A percentile compares a stretch with the other conserved stretches of the same genome.
Conservation (phyloP, 1,140 invertebrate genomes). For the Penaeus vannamei region DNA sequence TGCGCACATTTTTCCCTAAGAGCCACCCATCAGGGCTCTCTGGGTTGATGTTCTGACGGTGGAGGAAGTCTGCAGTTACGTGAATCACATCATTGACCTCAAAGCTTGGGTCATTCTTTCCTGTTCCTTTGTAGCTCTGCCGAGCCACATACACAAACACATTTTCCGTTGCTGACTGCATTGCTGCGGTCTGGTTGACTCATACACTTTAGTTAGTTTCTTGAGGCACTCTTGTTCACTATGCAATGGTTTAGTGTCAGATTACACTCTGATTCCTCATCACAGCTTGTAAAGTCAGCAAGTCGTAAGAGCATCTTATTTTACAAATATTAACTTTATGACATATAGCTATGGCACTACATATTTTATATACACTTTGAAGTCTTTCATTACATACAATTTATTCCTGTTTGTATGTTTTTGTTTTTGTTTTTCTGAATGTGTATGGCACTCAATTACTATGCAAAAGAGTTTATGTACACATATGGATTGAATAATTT, state of each 20-base stretch:
- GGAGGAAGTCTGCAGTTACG: slow-evolving; percentile 36
- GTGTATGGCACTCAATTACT: no score
- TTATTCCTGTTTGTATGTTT: neutral
- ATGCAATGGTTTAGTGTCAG: no score
- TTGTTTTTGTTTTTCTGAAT: no score
- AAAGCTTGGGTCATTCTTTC: slow-evolving; percentile 22
- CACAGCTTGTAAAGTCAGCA: no score
- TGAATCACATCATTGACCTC: slow-evolving; percentile 41
- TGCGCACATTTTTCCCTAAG: slow-evolving; percentile 25
- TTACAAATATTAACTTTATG: neutral
- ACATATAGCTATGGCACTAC: slow-evolving; percentile 15
- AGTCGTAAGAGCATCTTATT: no score
- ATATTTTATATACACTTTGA: neutral
- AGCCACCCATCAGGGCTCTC: slow-evolving; percentile 44
- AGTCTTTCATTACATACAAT: neutral
- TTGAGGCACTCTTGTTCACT: no score
- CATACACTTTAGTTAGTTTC: neutral
- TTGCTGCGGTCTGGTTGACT: slow-evolving; percentile 17
- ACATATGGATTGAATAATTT: no score
- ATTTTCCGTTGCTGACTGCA: slow-evolving; percentile 39
- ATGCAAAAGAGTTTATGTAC: no score
- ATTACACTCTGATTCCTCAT: no score
- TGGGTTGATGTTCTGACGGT: slow-evolving; percentile 14
- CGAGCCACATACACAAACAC: slow-evolving; percentile 41
- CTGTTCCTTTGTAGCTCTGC: slow-evolving; percentile 17